phyloP scores from a whole-genome alignment of 2,113 vertebrate genomes.

The Alethe castanea region DNA sequence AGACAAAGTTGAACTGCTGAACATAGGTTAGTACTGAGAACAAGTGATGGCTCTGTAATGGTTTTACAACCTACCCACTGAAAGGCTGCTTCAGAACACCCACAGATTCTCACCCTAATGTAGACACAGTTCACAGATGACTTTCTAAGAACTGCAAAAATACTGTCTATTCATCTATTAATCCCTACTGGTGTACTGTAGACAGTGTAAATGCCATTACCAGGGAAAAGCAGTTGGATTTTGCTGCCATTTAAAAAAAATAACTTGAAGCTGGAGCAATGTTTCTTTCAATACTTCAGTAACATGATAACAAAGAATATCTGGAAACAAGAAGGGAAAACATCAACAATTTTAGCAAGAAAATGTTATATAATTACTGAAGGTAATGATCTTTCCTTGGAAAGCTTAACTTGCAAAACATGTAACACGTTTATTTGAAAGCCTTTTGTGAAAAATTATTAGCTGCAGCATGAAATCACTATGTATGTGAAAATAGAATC shows the following conservation, averaged over 20 bases:
- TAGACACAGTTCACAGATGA: neutral
- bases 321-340: neutral
- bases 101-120: neutral
- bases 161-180: neutral
- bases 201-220: neutral
- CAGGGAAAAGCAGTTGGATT: neutral
- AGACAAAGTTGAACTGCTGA: neutral
- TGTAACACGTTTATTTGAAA: neutral
- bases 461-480: neutral
- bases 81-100: neutral
- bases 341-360: neutral
- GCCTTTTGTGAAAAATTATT: neutral
- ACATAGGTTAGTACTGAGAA: neutral
- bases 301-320: neutral
- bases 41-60: neutral
- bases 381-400: neutral
- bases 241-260: neutral
- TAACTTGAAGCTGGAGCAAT: neutral
- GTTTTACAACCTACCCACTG: neutral
- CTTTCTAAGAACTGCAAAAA: neutral
- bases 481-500: neutral
- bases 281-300: neutral
- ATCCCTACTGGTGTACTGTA: neutral
- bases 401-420: neutral
- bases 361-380: neutral